These are phyloP conservation scores for Hypselothyrea guttata DNA, from an alignment of 2,888 invertebrate species.

Conservation along the genomic window DNA sequence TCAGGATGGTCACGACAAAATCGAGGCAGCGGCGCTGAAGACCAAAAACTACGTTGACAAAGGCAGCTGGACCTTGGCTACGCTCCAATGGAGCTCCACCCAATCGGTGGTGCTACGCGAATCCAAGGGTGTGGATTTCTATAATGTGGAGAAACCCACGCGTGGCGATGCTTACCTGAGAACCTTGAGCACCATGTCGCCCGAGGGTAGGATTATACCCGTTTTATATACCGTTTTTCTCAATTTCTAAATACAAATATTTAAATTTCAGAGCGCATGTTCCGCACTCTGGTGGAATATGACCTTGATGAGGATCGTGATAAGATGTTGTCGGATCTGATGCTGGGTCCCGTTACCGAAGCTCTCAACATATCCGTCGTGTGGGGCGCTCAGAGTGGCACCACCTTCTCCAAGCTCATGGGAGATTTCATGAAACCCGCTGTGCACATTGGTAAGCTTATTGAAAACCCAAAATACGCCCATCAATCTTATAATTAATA, in stretches of 20 bases:
- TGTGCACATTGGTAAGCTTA: slow-evolving; percentile 84
- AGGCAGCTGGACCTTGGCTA: slow-evolving; percentile 85
- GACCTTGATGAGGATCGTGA: slow-evolving; percentile 79
- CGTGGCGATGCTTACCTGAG: slow-evolving; percentile 61
- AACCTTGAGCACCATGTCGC: slow-evolving; percentile 32
- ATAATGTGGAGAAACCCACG: slow-evolving; percentile 86
- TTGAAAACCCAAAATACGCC: not conserved
- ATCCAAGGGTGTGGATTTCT: slow-evolving; percentile 89
- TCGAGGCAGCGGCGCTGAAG: slow-evolving; percentile 84
- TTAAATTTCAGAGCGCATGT: slow-evolving; percentile 72
- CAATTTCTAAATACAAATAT: not conserved
- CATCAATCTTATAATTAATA: not conserved
- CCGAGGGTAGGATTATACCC: slow-evolving; percentile 32
- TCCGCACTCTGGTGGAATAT: slow-evolving; percentile 73
- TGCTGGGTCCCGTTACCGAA: slow-evolving; percentile 88
- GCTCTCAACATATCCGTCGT: slow-evolving; percentile 86
- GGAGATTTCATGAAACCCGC: slow-evolving; percentile 93
- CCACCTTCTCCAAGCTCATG: slow-evolving; percentile 85
- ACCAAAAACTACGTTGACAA: slow-evolving; percentile 85
- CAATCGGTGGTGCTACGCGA: slow-evolving; percentile 85
- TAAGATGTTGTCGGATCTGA: slow-evolving; percentile 83
- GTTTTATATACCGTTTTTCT: not conserved
- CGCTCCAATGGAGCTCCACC: slow-evolving; percentile 86
- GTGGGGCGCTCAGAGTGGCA: slow-evolving; percentile 86
- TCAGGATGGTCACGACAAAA: slow-evolving; percentile 85